These are phyloP conservation scores for Steinernema feltiae DNA, from an alignment of 1,140 invertebrate species.

Conservation along the genomic window DNA sequence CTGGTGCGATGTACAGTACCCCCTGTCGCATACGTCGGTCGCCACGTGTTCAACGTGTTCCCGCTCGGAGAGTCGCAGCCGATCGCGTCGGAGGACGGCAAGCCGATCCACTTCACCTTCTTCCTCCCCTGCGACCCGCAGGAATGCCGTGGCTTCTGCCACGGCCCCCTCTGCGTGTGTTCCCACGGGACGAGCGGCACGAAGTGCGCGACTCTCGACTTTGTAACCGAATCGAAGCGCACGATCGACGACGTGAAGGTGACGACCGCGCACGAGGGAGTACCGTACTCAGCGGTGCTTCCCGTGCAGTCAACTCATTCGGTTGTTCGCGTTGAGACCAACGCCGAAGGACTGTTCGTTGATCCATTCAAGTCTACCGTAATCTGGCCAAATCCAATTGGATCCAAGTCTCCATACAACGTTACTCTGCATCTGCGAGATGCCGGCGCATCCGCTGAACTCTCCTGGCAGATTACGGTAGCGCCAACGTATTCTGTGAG, in stretches of 20 bases:
- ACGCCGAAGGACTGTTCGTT: conserved; percentile 2
- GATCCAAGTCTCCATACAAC: background rate
- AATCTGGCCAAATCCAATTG: background rate
- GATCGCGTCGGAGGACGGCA: background rate
- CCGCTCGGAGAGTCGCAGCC: background rate
- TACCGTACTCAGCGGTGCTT: background rate
- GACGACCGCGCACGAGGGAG: background rate
- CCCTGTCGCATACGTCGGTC: background rate
- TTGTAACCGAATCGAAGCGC: background rate
- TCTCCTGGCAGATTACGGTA: background rate
- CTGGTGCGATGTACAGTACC: background rate
- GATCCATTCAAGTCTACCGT: background rate
- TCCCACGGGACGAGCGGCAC: background rate
- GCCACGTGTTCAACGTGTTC: conserved; percentile 5
- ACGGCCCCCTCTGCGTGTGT: conserved; percentile 6
- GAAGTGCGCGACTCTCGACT: background rate
- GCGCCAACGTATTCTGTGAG: background rate
- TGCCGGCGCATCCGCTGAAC: background rate
- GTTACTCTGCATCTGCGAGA: background rate
- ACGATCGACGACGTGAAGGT: background rate
- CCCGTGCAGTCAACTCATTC: background rate
- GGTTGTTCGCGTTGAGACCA: background rate
- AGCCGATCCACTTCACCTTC: background rate
- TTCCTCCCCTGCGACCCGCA: background rate
- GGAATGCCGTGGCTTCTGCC: background rate